Evolutionary conservation across 92 coral and sea anemone species (phyloP).

Genomic region (Diadumene lineata): DNA sequence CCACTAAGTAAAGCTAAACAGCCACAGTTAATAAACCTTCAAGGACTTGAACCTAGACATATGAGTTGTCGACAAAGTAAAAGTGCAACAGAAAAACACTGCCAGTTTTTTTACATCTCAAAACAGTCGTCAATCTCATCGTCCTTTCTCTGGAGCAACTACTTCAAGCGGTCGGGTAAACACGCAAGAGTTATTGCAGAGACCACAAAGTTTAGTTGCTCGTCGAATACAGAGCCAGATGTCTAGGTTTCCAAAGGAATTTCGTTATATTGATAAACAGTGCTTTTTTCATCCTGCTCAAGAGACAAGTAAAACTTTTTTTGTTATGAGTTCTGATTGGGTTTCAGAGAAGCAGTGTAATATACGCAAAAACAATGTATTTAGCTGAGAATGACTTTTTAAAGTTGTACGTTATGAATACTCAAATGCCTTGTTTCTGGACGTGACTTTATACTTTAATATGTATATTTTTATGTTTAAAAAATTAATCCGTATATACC

Average conservation of each 20-base stretch:
- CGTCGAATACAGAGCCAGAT: conserved; percentile 76
- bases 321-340: conserved; percentile 86
- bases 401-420: too few species aligned
- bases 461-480: too few species aligned
- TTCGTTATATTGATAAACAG: conserved; percentile 78
- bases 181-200: conserved; percentile 57
- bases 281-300: conserved; percentile 75
- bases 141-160: conserved; percentile 40
- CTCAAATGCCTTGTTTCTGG: too few species aligned
- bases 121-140: conserved; percentile 17
- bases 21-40: conserved; percentile 51
- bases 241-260: conserved; percentile 79
- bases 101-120: conserved; percentile 1
- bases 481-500: too few species aligned
- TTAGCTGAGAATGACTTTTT: conserved; percentile 68
- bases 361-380: conserved; percentile 75
- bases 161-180: conserved; percentile 46
- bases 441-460: too few species aligned
- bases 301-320: conserved; percentile 64
- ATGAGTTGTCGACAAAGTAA: conserved; percentile 29
- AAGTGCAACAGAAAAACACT: conserved; percentile 34
- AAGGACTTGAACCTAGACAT: conserved; percentile 67
- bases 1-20: conserved; percentile 22
- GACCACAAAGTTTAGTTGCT: conserved; percentile 68
- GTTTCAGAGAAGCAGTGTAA: conserved; percentile 62